Conservation (phyloP, 1,140 invertebrate genomes). For the Drosophila ambigua region DNA sequence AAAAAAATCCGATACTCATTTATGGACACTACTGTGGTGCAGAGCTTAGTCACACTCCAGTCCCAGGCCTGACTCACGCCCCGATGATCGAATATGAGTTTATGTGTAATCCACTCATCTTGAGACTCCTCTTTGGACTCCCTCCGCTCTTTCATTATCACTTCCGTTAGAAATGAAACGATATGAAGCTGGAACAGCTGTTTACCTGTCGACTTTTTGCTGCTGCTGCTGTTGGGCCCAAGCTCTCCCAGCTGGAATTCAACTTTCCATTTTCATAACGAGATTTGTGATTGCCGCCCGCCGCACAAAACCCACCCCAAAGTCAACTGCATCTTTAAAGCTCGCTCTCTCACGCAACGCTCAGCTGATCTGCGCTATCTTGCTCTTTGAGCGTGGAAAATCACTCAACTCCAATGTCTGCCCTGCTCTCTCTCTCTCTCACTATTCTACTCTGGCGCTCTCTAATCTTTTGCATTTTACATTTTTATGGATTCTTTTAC, state of each 20-base stretch:
- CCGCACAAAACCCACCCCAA: conserved; percentile 31
- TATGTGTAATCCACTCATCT: too few species aligned
- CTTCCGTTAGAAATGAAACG: conserved; percentile 24
- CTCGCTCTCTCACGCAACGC: conserved; percentile 23
- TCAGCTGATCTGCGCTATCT: conserved; percentile 44
- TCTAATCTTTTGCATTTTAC: conserved; percentile 62
- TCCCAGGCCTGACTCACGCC: conserved; percentile 27
- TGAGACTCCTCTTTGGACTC: conserved; percentile 11
- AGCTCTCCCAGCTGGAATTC: conserved; percentile 20
- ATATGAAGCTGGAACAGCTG: conserved; percentile 32
- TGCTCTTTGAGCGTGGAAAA: conserved; percentile 13
- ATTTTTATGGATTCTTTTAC: conserved; percentile 78
- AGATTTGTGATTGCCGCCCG: conserved; percentile 33
- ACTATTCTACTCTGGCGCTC: not conserved
- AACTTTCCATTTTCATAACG: conserved; percentile 62
- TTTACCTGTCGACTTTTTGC: conserved; percentile 2
- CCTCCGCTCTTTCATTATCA: conserved; percentile 12
- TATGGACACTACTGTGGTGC: conserved; percentile 24
- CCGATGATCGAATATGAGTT: conserved; percentile 34
- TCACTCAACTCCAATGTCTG: conserved; percentile 21
- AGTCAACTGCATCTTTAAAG: conserved; percentile 19
- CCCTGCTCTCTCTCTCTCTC: conserved; percentile 14
- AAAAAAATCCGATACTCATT: conserved; percentile 43
- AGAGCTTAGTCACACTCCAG: conserved; percentile 38
- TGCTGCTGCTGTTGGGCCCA: not conserved